Evolutionary conservation across 2,888 invertebrate genomes (phyloP).

Genomic region (Thymelicus acteon): DNA sequence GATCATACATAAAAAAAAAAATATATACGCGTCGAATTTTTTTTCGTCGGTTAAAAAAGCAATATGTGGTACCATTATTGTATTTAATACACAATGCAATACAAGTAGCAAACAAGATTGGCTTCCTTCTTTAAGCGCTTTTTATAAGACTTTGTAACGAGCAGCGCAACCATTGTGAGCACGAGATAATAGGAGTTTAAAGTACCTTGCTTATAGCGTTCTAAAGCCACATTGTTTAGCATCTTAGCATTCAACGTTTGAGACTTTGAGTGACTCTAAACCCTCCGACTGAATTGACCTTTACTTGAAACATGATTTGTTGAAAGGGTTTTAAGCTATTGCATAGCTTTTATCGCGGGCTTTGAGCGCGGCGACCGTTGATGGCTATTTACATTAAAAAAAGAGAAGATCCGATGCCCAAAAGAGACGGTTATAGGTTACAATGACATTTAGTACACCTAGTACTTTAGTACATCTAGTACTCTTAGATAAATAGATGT

Average conservation of each 20-base stretch:
- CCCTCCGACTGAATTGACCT: not conserved
- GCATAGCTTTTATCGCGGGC: too few relatives aligned
- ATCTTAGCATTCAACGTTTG: not conserved
- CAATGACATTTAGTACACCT: too few relatives aligned
- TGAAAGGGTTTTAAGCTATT: not conserved
- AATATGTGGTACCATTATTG: too few relatives aligned
- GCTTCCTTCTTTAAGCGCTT: not conserved
- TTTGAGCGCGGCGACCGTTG: too few relatives aligned
- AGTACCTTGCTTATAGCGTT: conserved; percentile 8
- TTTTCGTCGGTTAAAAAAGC: too few relatives aligned
- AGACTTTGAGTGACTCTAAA: not conserved
- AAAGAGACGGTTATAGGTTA: too few relatives aligned
- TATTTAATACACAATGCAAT: not conserved
- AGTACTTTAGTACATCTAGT: too few relatives aligned
- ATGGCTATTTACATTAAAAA: too few relatives aligned
- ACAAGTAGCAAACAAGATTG: not conserved
- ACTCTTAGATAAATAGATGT: too few relatives aligned
- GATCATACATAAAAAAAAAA: too few relatives aligned
- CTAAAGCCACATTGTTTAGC: conserved; percentile 7
- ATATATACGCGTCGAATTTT: too few relatives aligned
- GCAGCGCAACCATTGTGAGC: not conserved
- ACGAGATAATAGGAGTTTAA: conserved; percentile 4
- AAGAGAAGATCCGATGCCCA: too few relatives aligned
- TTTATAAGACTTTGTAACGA: conserved; percentile 1
- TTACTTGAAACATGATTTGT: not conserved